Evolutionary conservation across 2,113 vertebrate species (phyloP), one percentile per base, ranked within the genome.

Genomic region (Lonchura striata): DNA sequence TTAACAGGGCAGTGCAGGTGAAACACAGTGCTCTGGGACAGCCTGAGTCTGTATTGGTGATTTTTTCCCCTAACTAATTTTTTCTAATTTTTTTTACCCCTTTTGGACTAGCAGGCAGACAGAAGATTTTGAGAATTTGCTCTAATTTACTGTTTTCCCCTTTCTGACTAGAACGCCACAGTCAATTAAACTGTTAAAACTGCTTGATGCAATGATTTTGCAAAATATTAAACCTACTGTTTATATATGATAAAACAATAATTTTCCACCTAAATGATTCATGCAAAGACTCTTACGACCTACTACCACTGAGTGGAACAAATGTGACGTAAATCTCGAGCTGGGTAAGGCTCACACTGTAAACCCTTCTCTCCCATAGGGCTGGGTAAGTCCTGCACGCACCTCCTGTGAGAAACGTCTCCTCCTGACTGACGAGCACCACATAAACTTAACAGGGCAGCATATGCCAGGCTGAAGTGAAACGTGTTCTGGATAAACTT

Each of bases 231-330:
- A 59, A 89, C 46, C 46, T 82, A 60, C 37, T 35, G 75, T 89
- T 94, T 92, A 74, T 24, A 20, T 84, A 89, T 41, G 68, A 81
- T 76, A 90, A 82, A 91, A 81, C 74, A 92, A 14, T 85, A 63
- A 56, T 86, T 80, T 89, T 85, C 76, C 11, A 13, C 35, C 23
- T 44, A 88, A 95, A 66, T 87, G 49, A 88, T 89, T 95, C 78
- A 92, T 24, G 24, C 54, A 64, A 90, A 94, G 74, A 69, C 57
- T 90, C 66, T 86, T 88, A 92, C 42, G 70, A 76, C 89, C 74
- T 90, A 50, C 69, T 60, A 64, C 33, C 68, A 69, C 64, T 79
- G 88, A 89, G 57, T 89, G 78, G 95, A 97, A 94, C 68, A 97
- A 96, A 95, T 3, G 22, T 86, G 86, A 97, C 21, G 30, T 88